Conservation (phyloP, 2,797 vertebrate species). For the Amphiprion clarkii region DNA sequence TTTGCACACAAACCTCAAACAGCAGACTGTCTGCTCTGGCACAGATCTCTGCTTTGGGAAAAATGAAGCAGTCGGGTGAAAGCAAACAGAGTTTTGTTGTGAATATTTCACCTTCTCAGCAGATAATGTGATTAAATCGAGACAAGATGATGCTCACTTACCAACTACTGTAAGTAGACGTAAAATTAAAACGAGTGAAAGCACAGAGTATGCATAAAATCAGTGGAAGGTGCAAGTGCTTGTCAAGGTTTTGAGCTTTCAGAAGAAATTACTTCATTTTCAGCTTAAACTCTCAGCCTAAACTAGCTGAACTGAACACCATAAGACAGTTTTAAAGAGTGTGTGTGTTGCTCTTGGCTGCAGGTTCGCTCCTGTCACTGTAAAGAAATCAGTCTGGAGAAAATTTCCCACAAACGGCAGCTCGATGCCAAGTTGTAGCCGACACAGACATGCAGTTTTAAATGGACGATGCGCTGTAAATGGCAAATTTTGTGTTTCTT, state of each 20-base stretch:
- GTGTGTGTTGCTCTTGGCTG: constrained; percentile 52
- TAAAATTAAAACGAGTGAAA: constrained; percentile 20
- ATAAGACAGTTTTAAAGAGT: too few relatives aligned
- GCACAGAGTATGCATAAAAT: constrained; percentile 8
- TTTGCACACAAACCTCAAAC: constrained; percentile 55
- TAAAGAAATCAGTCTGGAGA: constrained; percentile 36
- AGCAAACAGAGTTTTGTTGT: constrained; percentile 19
- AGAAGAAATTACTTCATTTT: neutral
- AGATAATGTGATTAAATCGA: constrained; percentile 36
- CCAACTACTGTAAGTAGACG: constrained; percentile 2
- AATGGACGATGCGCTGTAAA: constrained; percentile 9
- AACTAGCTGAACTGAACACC: constrained; percentile 16
- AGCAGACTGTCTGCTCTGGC: constrained; percentile 43
- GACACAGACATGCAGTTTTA: constrained; percentile 38
- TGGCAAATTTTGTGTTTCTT: constrained; percentile 4
- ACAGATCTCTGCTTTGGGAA: constrained; percentile 11
- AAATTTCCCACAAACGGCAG: constrained; percentile 39
- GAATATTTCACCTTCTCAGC: constrained; percentile 18
- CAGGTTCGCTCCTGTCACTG: constrained; percentile 7
- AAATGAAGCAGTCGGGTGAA: constrained; percentile 33
- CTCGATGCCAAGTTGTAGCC: constrained; percentile 40
- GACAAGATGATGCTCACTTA: constrained; percentile 26
- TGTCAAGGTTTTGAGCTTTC: constrained; percentile 17
- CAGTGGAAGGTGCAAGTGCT: constrained; percentile 22
- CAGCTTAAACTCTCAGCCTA: constrained; percentile 11